These are phyloP conservation scores for Bothrops jararaca DNA, from an alignment of 2,113 vertebrate genomes.

Conservation along the genomic window DNA sequence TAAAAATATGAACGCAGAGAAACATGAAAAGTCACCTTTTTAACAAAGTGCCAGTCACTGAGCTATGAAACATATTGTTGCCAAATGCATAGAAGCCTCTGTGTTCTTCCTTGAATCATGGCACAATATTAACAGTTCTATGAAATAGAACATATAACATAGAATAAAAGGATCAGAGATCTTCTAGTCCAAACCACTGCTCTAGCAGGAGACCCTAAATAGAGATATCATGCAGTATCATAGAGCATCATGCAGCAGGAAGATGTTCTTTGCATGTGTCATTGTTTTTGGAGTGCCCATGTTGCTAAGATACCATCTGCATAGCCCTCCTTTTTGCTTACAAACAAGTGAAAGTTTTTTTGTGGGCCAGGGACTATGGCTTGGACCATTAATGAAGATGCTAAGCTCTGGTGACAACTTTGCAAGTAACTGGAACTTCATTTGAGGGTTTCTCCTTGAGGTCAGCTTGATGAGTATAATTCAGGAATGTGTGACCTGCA, in stretches of 20 bases:
- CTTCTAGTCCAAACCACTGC: not conserved
- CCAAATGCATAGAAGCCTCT: not conserved
- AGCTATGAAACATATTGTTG: not conserved
- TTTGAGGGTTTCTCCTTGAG: not conserved
- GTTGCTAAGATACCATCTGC: not conserved
- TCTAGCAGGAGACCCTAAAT: not conserved
- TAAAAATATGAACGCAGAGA: not conserved
- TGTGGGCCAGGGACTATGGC: not conserved
- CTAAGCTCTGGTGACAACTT: not conserved
- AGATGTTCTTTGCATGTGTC: not conserved
- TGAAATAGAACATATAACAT: not conserved
- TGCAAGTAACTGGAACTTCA: not conserved
- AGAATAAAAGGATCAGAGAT: not conserved
- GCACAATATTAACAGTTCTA: not conserved
- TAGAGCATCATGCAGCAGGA: not conserved
- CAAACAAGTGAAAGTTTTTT: not conserved
- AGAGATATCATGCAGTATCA: not conserved
- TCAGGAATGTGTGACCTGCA: not conserved
- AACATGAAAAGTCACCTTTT: not conserved
- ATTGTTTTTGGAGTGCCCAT: not conserved
- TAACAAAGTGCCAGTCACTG: not conserved
- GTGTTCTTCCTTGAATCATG: not conserved
- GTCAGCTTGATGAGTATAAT: not conserved
- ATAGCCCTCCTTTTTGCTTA: not conserved
- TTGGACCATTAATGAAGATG: not conserved